A percentile compares a stretch with the other conserved stretches of the same genome.
Evolutionary conservation across 2,888 invertebrate genomes (phyloP).

Genomic region (Hipparchia sbordonii): DNA sequence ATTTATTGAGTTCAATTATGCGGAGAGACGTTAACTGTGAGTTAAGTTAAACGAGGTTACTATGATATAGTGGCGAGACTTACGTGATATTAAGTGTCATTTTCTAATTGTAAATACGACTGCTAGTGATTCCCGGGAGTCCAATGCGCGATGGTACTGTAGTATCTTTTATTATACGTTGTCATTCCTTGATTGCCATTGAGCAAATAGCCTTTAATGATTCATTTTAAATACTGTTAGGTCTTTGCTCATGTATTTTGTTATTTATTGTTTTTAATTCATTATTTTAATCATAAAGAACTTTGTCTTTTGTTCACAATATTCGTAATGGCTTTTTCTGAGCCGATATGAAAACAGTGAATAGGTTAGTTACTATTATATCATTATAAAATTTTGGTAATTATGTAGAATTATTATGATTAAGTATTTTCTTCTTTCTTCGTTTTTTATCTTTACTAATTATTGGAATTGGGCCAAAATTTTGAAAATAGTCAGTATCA

Average conservation of each 20-base stretch:
- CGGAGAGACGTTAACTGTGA: constrained; percentile 13
- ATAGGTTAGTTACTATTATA: constrained; percentile 55
- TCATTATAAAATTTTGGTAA: constrained; percentile 54
- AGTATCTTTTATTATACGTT: constrained; percentile 43
- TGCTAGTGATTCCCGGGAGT: constrained; percentile 27
- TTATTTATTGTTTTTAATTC: constrained; percentile 68
- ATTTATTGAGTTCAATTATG: constrained; percentile 42
- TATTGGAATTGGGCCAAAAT: constrained; percentile 79
- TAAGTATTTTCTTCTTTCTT: constrained; percentile 25
- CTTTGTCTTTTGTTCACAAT: constrained; percentile 38
- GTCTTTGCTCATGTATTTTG: constrained; percentile 68
- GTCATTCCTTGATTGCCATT: constrained; percentile 60
- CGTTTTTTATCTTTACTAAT: constrained; percentile 41
- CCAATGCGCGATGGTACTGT: constrained; percentile 42
- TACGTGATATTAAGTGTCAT: constrained; percentile 39
- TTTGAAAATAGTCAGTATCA: constrained; percentile 76
- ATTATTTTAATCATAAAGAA: constrained; percentile 43
- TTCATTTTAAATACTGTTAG: constrained; percentile 49
- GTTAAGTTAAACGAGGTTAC: constrained; percentile 15
- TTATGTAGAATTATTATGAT: constrained; percentile 28
- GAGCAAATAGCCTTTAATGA: constrained; percentile 48
- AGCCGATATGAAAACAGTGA: constrained; percentile 45
- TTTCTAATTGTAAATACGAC: constrained; percentile 41
- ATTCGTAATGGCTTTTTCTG: constrained; percentile 50
- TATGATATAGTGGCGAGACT: constrained; percentile 16